A percentile compares a stretch with the other conserved stretches of the same genome.
These are phyloP conservation scores for Dermatemys mawii DNA, from an alignment of 2,113 vertebrate genomes.

Conservation along the genomic window DNA sequence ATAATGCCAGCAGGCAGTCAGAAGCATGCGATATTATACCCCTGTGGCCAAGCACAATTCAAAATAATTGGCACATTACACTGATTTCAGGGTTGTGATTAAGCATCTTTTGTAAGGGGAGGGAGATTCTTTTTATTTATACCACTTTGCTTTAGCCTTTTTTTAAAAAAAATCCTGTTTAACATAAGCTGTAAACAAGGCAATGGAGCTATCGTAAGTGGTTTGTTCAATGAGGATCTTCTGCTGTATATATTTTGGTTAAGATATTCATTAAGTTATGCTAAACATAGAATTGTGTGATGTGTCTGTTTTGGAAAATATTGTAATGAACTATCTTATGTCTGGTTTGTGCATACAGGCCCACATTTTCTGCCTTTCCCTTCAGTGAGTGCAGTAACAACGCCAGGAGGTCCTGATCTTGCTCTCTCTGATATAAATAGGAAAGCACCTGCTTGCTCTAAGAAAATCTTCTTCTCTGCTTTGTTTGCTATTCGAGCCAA, in stretches of 20 bases:
- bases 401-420: neutral
- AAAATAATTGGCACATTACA: neutral
- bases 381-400: neutral
- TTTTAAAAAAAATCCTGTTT: neutral
- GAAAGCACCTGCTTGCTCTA: neutral
- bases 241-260: neutral
- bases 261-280: neutral
- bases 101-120: neutral
- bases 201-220: neutral
- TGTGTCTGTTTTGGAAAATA: neutral
- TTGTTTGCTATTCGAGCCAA: neutral
- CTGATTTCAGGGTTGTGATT: conserved; percentile 12
- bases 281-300: neutral
- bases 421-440: neutral
- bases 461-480: neutral
- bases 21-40: neutral
- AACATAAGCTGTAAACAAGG: neutral
- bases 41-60: neutral
- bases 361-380: neutral
- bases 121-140: neutral
- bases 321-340: neutral
- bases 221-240: neutral
- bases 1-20: neutral
- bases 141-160: neutral
- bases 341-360: neutral